phyloP scores from a whole-genome alignment of 2,113 vertebrate genomes.

The Sterrhoptilus dennistouni region DNA sequence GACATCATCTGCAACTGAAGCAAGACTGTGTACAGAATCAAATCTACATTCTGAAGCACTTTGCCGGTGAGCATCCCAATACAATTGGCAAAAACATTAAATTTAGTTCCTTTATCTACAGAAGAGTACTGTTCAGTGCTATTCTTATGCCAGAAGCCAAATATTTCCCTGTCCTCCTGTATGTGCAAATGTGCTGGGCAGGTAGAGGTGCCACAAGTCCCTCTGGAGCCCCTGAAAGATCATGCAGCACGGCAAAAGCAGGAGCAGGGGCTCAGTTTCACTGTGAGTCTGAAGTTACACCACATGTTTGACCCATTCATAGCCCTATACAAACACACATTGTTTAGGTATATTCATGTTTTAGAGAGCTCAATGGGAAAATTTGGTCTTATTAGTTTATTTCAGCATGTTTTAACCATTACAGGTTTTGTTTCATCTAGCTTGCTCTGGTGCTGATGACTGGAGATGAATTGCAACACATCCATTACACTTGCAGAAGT shows the following conservation, averaged over 20 bases:
- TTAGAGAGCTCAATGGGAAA: fast-evolving
- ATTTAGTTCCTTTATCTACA: not conserved
- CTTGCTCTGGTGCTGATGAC: not conserved
- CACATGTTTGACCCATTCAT: no score
- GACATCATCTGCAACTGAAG: not conserved
- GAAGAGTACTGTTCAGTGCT: not conserved
- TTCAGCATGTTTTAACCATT: not conserved
- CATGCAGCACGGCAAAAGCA: fast-evolving
- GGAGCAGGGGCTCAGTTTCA: not conserved
- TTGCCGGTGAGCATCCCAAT: not conserved
- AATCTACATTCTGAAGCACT: not conserved
- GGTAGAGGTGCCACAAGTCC: not conserved
- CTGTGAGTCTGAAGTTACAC: not conserved
- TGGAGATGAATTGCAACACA: not conserved
- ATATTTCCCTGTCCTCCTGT: not conserved
- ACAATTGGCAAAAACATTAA: not conserved
- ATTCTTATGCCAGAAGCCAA: not conserved
- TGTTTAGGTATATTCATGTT: not conserved
- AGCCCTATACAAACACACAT: fast-evolving
- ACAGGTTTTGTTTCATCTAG: not conserved
- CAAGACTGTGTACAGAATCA: not conserved
- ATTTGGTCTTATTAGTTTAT: not conserved
- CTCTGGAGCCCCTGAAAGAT: not conserved
- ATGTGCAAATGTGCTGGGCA: fast-evolving
- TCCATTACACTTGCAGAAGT: not conserved